Evolutionary conservation across 2,113 vertebrate genomes (phyloP).

Genomic region (Hippocampus comes): DNA sequence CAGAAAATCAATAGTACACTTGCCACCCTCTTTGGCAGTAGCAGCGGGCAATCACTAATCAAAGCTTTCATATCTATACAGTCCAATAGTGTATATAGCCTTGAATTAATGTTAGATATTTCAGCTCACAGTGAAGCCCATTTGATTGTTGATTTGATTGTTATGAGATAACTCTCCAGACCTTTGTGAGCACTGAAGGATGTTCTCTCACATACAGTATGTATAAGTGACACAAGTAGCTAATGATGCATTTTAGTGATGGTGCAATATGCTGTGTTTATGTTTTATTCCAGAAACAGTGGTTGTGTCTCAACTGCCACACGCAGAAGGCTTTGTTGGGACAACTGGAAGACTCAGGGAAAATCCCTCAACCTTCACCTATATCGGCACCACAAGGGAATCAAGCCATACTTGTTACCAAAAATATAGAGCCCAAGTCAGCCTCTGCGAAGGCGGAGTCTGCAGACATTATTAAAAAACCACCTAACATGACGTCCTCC

Average conservation of each 20-base stretch:
- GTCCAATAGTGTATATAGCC: not conserved
- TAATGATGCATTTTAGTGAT: not conserved
- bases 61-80: constrained; percentile 30
- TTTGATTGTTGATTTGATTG: not conserved
- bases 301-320: constrained; percentile 96
- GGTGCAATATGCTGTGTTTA: constrained; percentile 7
- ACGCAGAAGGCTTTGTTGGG: constrained; percentile 87
- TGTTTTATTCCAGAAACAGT: constrained; percentile 80
- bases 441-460: constrained; percentile 15
- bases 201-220: not conserved
- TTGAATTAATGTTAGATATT: not conserved
- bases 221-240: not conserved
- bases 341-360: constrained; percentile 80
- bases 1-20: constrained; percentile 69
- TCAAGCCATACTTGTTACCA: constrained; percentile 17
- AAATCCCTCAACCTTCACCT: constrained; percentile 62
- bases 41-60: constrained; percentile 26
- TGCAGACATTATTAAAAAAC: constrained; percentile 19
- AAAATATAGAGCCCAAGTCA: constrained; percentile 25
- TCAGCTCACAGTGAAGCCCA: not conserved
- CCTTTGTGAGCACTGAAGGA: not conserved
- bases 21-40: constrained; percentile 31
- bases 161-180: not conserved
- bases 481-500: constrained; percentile 28
- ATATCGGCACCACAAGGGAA: constrained; percentile 43